phyloP scores from a whole-genome alignment of 2,113 vertebrate genomes.

The Catagonus wagneri region DNA sequence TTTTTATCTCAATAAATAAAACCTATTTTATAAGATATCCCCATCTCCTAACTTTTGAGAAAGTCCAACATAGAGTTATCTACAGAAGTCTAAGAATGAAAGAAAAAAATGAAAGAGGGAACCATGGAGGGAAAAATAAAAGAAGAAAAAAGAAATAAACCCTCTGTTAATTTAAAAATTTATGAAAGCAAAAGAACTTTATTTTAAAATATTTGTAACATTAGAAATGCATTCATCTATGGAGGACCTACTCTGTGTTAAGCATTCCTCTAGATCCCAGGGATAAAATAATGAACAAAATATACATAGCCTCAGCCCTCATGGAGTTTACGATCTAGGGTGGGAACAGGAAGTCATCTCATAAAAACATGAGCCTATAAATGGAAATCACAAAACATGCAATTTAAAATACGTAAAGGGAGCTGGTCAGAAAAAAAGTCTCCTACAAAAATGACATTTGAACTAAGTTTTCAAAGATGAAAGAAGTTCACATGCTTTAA shows the following conservation, averaged over 20 bases:
- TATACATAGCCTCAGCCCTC: not conserved
- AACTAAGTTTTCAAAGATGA: not conserved
- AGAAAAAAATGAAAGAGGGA: not conserved
- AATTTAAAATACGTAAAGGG: not conserved
- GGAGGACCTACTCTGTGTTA: not conserved
- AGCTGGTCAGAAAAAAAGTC: not conserved
- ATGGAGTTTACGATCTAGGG: not conserved
- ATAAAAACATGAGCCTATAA: not conserved
- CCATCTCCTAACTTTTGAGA: not conserved
- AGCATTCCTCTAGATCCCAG: not conserved
- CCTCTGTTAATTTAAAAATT: not conserved
- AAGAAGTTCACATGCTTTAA: not conserved
- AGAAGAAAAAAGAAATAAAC: not conserved
- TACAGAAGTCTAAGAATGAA: not conserved
- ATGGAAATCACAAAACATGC: not conserved
- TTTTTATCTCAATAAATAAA: not conserved
- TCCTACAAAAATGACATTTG: not conserved
- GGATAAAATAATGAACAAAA: not conserved
- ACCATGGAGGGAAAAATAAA: not conserved
- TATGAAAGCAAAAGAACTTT: not conserved
- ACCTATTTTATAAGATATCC: not conserved
- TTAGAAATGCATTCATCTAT: not conserved
- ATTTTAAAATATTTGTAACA: not conserved
- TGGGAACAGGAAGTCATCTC: not conserved
- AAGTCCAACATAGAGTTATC: not conserved